Base-by-base conservation (phyloP, 2,113 vertebrate species). In the Perognathus longimembris region DNA sequence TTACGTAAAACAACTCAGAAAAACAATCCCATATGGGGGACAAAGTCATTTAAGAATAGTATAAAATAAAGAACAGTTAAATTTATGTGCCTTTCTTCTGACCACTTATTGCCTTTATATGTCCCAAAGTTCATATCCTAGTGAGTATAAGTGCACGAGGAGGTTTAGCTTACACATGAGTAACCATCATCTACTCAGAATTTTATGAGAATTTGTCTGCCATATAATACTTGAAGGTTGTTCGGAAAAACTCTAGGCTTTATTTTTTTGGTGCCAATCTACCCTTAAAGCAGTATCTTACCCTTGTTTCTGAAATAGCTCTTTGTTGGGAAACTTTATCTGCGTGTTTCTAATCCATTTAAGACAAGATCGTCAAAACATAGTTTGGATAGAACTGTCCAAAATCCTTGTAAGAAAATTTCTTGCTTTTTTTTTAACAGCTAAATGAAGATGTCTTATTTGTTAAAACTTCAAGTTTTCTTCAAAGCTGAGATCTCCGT, bases 291-390 rank as follows among this genome's bases (percentile, higher is more conserved):
- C 28, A 93, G 77, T 6, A 91, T 88, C 22, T 81, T 81, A 77
- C 36, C 18, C 76, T 92, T 61, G 8, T 61, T 82, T 78, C 42
- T 82, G 79, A 81, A 94, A 85, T 61, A 61, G 59, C 92, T 91
- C 78, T 91, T 93, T 94, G 77, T 82, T 59, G 24, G 94, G 92
- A 96, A 96, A 97, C 77, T 75, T 91, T 85, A 94, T 91, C 85
- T 95, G 30, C 36, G 71, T 89, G 69, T 87, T 78, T 96, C 59
- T 94, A 96, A 97, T 97, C 84, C 93, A 90, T 73, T 95, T 95
- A 96, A 95, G 95, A 91, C 80, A 91, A 95, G 73, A 91, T 96
- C 54, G 91, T 40, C 81, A 91, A 84, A 96, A 92, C 78, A 86
- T 22, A 92, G 21, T 95, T 96, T 93, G 85, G 7, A 88, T 85